Evolutionary conservation across 2,888 invertebrate genomes (phyloP).

Genomic region (Acleris emargana): DNA sequence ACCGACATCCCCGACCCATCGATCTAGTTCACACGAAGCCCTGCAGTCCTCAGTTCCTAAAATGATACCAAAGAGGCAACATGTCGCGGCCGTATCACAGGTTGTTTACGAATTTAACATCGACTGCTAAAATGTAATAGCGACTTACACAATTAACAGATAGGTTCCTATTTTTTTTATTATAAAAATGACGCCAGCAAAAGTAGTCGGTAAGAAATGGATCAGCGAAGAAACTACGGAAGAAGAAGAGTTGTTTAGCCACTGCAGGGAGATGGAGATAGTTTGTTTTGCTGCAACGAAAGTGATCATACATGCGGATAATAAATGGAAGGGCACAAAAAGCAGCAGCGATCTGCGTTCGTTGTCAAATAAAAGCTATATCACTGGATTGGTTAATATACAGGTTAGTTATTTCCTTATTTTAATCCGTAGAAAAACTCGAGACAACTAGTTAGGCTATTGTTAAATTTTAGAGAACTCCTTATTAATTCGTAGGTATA

Average conservation of each 20-base stretch:
- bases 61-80: slow-evolving; percentile 64
- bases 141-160: neutral
- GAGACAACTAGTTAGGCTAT: neutral
- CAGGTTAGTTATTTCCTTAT: slow-evolving; percentile 57
- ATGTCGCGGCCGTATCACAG: slow-evolving; percentile 27
- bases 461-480: neutral
- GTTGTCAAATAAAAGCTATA: slow-evolving; percentile 71
- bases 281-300: slow-evolving; percentile 75
- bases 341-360: slow-evolving; percentile 58
- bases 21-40: slow-evolving; percentile 64
- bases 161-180: slow-evolving; percentile 36
- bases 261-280: slow-evolving; percentile 78
- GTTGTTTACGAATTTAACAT: slow-evolving; percentile 28
- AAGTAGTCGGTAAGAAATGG: slow-evolving; percentile 76
- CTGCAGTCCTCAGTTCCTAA: slow-evolving; percentile 61
- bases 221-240: slow-evolving; percentile 81
- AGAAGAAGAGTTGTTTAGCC: slow-evolving; percentile 74
- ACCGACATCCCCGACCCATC: slow-evolving; percentile 72
- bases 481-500: no score
- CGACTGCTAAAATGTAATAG: slow-evolving; percentile 21
- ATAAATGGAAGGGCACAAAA: slow-evolving; percentile 72
- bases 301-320: slow-evolving; percentile 74
- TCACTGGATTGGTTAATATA: slow-evolving; percentile 79
- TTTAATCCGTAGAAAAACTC: no score
- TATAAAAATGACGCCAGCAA: slow-evolving; percentile 57